phyloP scores from a whole-genome alignment of 2,888 invertebrate species.

The Diarsia rubi region DNA sequence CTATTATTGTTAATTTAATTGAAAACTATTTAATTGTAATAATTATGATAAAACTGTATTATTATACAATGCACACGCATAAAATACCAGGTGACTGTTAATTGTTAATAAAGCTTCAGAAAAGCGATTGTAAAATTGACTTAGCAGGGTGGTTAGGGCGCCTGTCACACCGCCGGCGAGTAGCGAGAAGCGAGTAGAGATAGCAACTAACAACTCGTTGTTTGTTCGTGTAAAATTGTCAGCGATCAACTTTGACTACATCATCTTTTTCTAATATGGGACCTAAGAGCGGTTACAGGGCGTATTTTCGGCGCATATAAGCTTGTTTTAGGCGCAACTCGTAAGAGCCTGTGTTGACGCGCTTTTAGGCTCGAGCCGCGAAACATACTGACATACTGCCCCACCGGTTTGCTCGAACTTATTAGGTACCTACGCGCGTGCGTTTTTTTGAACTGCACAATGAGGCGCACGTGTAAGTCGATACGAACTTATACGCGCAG shows the following conservation, averaged over 20 bases:
- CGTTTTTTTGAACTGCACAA: background rate
- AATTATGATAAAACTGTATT: slow-evolving; percentile 38
- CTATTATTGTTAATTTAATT: slow-evolving; percentile 22
- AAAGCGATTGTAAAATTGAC: slow-evolving; percentile 14
- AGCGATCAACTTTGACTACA: background rate
- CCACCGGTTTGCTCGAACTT: background rate
- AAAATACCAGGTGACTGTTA: slow-evolving; percentile 26
- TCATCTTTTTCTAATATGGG: background rate
- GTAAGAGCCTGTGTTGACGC: background rate
- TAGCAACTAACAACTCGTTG: background rate
- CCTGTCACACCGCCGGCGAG: background rate
- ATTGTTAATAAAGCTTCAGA: slow-evolving; percentile 26
- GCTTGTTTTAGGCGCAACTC: background rate
- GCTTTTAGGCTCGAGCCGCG: background rate
- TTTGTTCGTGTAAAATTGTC: background rate
- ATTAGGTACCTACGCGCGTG: background rate
- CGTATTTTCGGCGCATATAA: background rate
- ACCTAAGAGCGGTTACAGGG: background rate
- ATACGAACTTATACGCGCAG: background rate
- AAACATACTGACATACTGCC: background rate
- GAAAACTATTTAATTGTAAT: slow-evolving; percentile 21
- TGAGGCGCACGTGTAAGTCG: background rate
- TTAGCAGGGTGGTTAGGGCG: slow-evolving; percentile 15
- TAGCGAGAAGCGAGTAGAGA: background rate
- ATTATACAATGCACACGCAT: slow-evolving; percentile 40